Evolutionary conservation across 2,113 vertebrate species (phyloP).

Genomic region (Chunga burmeisteri): DNA sequence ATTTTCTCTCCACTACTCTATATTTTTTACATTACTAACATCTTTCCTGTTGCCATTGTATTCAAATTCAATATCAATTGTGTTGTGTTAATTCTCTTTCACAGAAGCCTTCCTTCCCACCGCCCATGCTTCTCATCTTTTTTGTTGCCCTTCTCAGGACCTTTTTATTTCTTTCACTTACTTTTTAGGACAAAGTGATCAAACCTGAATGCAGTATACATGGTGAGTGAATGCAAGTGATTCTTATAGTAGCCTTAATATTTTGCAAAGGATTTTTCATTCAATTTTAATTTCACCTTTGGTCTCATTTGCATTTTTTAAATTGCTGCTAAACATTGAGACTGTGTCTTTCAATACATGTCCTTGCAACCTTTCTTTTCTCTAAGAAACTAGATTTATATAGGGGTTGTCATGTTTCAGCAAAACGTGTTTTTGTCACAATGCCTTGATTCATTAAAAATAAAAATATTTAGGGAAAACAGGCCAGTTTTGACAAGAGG

Average conservation of each 20-base stretch:
- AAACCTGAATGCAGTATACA: not conserved
- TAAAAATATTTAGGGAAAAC: not conserved
- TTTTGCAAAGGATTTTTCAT: not conserved
- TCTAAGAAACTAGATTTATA: not conserved
- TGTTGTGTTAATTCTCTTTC: not conserved
- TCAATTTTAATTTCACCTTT: not conserved
- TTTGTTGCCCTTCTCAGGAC: not conserved
- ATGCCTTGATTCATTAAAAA: not conserved
- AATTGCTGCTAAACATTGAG: not conserved
- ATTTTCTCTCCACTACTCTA: not conserved
- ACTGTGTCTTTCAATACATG: not conserved
- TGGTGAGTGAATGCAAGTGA: not conserved
- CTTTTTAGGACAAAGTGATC: not conserved
- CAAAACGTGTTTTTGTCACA: not conserved
- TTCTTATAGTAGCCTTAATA: not conserved
- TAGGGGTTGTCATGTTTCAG: not conserved
- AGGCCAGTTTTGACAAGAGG: not conserved
- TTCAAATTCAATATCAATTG: not conserved
- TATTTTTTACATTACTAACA: not conserved
- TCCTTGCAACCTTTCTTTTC: not conserved
- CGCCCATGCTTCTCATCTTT: not conserved
- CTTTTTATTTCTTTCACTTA: not conserved
- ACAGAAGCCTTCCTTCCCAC: not conserved
- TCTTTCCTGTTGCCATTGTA: not conserved
- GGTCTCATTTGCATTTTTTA: not conserved